Conservation (phyloP, 1,140 invertebrate species). For the Rhizoglyphus robini region DNA sequence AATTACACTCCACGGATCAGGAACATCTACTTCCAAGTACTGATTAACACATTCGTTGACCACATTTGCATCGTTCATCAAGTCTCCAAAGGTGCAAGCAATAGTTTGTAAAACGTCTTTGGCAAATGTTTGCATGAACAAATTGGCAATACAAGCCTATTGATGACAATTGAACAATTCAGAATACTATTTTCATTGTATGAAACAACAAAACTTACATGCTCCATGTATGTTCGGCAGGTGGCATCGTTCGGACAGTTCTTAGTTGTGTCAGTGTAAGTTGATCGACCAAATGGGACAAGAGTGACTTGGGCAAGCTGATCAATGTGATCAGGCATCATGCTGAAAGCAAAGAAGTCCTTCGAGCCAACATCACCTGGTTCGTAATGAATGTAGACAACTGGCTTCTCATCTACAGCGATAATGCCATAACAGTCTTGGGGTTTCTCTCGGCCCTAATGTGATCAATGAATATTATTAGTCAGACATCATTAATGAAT, state of each 20-base stretch:
- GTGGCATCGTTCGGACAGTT: neutral
- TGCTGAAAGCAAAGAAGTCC: neutral
- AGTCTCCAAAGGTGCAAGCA: neutral
- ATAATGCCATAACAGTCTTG: neutral
- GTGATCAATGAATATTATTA: neutral
- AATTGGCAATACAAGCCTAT: neutral
- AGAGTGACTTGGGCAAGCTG: neutral
- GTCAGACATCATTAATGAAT: neutral
- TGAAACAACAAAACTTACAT: neutral
- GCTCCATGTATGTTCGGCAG: neutral
- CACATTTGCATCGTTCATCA: neutral
- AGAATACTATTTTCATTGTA: neutral
- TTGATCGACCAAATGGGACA: neutral
- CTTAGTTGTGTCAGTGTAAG: neutral
- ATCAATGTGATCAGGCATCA: neutral
- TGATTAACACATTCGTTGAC: neutral
- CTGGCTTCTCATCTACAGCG: neutral
- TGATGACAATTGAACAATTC: neutral
- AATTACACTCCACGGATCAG: neutral
- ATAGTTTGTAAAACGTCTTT: neutral
- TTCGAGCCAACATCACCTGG: neutral
- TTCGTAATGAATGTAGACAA: neutral
- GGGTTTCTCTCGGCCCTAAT: constrained; percentile 14
- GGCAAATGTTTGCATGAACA: neutral
- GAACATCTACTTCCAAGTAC: neutral